Conservation (phyloP, 2,888 invertebrate genomes). For the Acrocyrtus sp. region DNA sequence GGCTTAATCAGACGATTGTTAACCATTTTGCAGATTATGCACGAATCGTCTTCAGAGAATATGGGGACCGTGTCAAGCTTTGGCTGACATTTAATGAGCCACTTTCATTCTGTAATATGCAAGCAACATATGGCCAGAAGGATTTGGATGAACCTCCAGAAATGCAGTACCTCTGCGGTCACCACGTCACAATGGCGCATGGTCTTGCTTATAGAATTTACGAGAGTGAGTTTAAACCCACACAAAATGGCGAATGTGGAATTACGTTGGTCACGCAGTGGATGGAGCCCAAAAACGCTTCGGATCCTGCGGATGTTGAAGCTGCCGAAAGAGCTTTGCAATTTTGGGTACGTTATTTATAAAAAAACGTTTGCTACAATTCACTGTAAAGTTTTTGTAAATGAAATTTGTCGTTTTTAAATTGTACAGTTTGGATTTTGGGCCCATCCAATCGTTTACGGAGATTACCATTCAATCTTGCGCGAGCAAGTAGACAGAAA, state of each 20-base stretch:
- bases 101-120: conserved; percentile 45
- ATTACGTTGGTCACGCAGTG: conserved; percentile 44
- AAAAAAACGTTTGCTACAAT: too few relatives aligned
- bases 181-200: conserved; percentile 38
- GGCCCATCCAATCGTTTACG: conserved; percentile 55
- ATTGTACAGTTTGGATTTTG: conserved; percentile 47
- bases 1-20: conserved; percentile 67
- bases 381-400: too few relatives aligned
- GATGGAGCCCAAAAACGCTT: conserved; percentile 31
- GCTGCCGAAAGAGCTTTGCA: conserved; percentile 44
- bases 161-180: conserved; percentile 41
- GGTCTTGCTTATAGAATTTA: conserved; percentile 40
- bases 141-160: conserved; percentile 38
- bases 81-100: conserved; percentile 59
- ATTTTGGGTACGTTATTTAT: conserved; percentile 47
- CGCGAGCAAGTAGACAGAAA: conserved; percentile 45
- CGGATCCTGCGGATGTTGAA: conserved; percentile 30
- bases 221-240: conserved; percentile 32
- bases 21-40: conserved; percentile 70
- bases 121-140: not conserved
- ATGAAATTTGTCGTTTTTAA: too few relatives aligned
- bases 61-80: conserved; percentile 68
- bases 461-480: conserved; percentile 58
- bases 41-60: conserved; percentile 67
- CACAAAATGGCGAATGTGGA: conserved; percentile 33